These are phyloP conservation scores for Melitaea cinxia DNA, from an alignment of 1,140 invertebrate genomes.

Conservation along the genomic window DNA sequence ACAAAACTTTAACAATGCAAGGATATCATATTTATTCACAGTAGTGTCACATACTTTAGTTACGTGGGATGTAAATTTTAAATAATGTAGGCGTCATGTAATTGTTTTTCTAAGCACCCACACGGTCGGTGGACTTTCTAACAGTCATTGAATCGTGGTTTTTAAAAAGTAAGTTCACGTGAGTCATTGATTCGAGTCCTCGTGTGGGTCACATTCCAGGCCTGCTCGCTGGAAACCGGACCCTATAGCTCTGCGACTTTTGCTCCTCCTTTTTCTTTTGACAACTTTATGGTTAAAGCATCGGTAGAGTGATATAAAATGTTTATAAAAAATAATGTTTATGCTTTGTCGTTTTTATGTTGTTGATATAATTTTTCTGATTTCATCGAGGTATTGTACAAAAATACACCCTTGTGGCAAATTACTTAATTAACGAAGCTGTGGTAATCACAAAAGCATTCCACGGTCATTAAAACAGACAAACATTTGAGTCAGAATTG, in stretches of 20 bases:
- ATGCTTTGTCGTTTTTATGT: background rate
- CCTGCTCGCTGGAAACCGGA: conserved; percentile 69
- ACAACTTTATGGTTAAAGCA: conserved; percentile 35
- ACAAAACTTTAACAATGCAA: conserved; percentile 15
- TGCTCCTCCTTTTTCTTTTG: conserved; percentile 46
- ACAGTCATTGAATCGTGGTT: conserved; percentile 49
- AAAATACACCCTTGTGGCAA: conserved; percentile 2
- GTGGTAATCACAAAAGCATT: background rate
- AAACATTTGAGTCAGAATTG: no score
- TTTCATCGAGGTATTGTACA: background rate
- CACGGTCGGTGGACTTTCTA: conserved; percentile 61
- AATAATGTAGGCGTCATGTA: conserved; percentile 41
- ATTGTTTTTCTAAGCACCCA: conserved; percentile 62
- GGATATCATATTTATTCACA: conserved; percentile 9
- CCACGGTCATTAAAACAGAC: background rate
- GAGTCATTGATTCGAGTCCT: conserved; percentile 69
- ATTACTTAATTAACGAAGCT: conserved; percentile 5
- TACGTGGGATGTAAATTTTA: conserved; percentile 45
- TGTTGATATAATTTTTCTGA: background rate
- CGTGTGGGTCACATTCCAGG: conserved; percentile 78
- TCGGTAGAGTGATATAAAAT: conserved; percentile 24
- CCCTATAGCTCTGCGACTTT: conserved; percentile 44
- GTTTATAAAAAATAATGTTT: conserved; percentile 3
- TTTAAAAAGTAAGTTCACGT: conserved; percentile 60
- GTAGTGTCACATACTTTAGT: background rate